Evolutionary conservation across 2,113 vertebrate species (phyloP), one percentile per base, ranked within the genome.

Genomic region (Anseranas semipalmata): DNA sequence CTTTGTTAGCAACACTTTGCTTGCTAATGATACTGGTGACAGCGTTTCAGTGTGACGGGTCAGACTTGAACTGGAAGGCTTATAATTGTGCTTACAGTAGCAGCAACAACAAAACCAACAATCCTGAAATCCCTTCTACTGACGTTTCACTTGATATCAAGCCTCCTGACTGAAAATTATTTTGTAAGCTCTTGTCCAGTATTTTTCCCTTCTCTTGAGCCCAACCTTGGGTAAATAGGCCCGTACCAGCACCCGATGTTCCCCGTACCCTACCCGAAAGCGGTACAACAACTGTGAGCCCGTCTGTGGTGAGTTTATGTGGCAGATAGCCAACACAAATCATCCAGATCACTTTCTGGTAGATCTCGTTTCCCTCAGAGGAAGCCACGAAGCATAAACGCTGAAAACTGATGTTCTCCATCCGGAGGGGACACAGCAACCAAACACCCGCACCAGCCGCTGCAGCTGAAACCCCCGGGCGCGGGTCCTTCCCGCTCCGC

Each of bases 1-100:
- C 92, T 85, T 59, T 68, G 96, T 92, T 96, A 98, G 97, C 89
- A 96, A 95, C 95, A 95, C 95, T 96, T 95, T 60, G 79, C 92
- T 96, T 95, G 89, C 94, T 93, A 95, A 97, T 80, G 89, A 87
- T 93, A 95, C 95, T 83, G 92, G 95, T 84, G 95, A 97, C 96
- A 96, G 96, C 93, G 65, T 86, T 96, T 87, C 91, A 93, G 86
- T 95, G 90, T 37, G 63, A 88, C 60, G 92, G 98, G 95, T 97
- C 97, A 98, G 81, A 85, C 91, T 87, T 91, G 73, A 94, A 78
- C 82, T 82, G 80, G 70, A 90, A 96, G 96, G 85, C 82, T 97
- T 95, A 37, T 71, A 95, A 96, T 48, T 83, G 91, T 92, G 93
- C 77, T 95, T 87, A 65, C 9, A 45, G 60, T 70, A 74, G 62